phyloP scores from a whole-genome alignment of 23 tunicate species.

The Phallusia fumigata region DNA sequence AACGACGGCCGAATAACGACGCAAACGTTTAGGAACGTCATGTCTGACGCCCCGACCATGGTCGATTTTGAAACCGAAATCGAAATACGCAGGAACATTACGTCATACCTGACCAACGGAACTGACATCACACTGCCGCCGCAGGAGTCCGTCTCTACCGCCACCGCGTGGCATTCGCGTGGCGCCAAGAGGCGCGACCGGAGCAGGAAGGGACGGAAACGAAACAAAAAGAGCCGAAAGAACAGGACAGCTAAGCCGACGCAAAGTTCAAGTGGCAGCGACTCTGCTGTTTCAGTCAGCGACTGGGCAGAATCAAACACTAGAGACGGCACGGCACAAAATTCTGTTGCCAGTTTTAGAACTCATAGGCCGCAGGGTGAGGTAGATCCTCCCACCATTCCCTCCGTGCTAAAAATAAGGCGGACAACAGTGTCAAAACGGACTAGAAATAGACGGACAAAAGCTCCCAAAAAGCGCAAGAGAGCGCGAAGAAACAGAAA shows the following conservation, averaged over 20 bases:
- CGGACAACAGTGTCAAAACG: not conserved
- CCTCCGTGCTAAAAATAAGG: conserved; percentile 1
- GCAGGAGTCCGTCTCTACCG: not conserved
- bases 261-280: not conserved
- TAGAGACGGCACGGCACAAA: not conserved
- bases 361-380: not conserved
- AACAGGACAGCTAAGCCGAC: not conserved
- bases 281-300: not conserved
- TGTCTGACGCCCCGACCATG: not conserved
- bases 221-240: not conserved
- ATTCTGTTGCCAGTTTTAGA: not conserved
- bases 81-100: conserved; percentile 3
- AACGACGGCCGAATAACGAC: too few species aligned
- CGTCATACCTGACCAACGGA: not conserved
- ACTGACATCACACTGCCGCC: conserved; percentile 13
- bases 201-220: not conserved
- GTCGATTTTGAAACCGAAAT: not conserved
- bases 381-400: not conserved
- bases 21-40: not conserved
- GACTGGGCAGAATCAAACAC: not conserved
- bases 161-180: not conserved
- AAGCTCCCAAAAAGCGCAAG: not conserved
- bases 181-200: not conserved
- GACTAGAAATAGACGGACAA: not conserved
- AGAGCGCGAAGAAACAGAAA: not conserved